These are phyloP conservation scores for Lepidochrysops patricia DNA, from an alignment of 2,888 invertebrate species.

Conservation along the genomic window DNA sequence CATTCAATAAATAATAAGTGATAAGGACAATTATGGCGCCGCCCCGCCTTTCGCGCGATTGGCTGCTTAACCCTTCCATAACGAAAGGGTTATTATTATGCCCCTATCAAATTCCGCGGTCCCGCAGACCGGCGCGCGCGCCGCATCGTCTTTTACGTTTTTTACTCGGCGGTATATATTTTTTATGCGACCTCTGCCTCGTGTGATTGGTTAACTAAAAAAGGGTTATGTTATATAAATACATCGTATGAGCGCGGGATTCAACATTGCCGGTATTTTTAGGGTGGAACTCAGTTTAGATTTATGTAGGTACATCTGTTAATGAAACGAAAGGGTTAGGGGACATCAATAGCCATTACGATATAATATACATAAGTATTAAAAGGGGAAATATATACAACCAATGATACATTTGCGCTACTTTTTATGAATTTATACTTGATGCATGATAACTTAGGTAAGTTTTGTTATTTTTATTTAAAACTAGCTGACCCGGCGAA, in stretches of 20 bases:
- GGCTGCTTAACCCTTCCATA: constrained; percentile 58
- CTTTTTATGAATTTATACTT: too few species aligned
- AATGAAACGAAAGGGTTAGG: constrained; percentile 17
- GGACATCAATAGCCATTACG: neutral
- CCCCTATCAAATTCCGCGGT: constrained; percentile 40
- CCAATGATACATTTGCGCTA: neutral
- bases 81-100: constrained; percentile 70
- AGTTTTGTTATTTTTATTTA: too few species aligned
- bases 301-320: constrained; percentile 10
- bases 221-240: constrained; percentile 66
- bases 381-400: neutral
- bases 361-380: neutral
- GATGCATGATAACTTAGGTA: too few species aligned
- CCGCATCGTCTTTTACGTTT: constrained; percentile 53
- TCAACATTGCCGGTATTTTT: constrained; percentile 39
- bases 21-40: constrained; percentile 16
- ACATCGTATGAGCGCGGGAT: constrained; percentile 36
- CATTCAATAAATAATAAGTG: constrained; percentile 27
- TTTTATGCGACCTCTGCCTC: constrained; percentile 42
- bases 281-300: constrained; percentile 40
- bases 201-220: constrained; percentile 58
- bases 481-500: too few species aligned
- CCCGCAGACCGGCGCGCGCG: constrained; percentile 45
- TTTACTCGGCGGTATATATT: constrained; percentile 51
- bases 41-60: constrained; percentile 62